phyloP scores from a whole-genome alignment of 2,888 invertebrate species.

The Tholera decimalis region DNA sequence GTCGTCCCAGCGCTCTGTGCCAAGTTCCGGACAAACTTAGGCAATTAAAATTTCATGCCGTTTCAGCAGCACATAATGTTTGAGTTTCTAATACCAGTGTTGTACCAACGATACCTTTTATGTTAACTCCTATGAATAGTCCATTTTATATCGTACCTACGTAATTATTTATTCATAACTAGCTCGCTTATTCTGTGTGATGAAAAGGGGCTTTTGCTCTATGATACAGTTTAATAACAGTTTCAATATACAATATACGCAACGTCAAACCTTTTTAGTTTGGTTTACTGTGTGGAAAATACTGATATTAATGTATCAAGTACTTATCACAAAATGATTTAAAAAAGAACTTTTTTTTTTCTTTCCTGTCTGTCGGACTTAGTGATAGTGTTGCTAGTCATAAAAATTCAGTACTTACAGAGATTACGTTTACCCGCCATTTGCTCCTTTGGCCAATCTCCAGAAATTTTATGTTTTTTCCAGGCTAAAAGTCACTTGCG shows the following conservation, averaged over 20 bases:
- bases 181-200: slow-evolving; percentile 6
- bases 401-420: too few relatives aligned
- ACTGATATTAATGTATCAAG: neutral
- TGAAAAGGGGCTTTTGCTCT: slow-evolving; percentile 14
- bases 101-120: slow-evolving; percentile 5
- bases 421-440: too few relatives aligned
- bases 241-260: slow-evolving; percentile 12
- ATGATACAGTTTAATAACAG: neutral
- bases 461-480: too few relatives aligned
- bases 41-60: slow-evolving; percentile 24
- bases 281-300: neutral
- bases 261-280: neutral
- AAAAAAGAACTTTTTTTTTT: too few relatives aligned
- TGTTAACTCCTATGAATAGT: slow-evolving; percentile 11
- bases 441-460: too few relatives aligned
- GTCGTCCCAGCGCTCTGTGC: too few relatives aligned
- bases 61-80: slow-evolving; percentile 23
- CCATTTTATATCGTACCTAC: slow-evolving; percentile 12
- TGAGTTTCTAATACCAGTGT: slow-evolving; percentile 24
- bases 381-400: too few relatives aligned
- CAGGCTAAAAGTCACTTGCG: too few relatives aligned
- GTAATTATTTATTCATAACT: slow-evolving; percentile 31
- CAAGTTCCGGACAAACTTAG: too few relatives aligned
- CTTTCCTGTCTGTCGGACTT: too few relatives aligned
- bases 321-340: too few relatives aligned